A percentile compares a stretch with the other conserved stretches of the same genome.
phyloP scores from a whole-genome alignment of 2,888 invertebrate species.

The Helleia helle region DNA sequence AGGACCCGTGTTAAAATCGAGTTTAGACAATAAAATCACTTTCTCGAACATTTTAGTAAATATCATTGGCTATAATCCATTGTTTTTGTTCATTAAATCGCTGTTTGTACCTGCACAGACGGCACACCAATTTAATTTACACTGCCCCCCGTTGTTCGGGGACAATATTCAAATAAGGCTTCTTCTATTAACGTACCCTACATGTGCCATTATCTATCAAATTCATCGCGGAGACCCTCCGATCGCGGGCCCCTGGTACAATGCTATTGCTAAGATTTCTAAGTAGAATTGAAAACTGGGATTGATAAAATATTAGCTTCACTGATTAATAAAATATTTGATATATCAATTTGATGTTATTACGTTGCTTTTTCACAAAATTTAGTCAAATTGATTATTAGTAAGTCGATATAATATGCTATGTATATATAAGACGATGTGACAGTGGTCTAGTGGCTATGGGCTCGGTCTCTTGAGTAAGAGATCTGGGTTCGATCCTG shows the following conservation, averaged over 20 bases:
- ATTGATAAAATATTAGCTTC: background rate
- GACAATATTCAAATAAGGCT: slow-evolving; percentile 71
- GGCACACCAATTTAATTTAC: slow-evolving; percentile 58
- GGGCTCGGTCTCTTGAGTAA: too few species aligned
- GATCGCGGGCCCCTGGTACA: slow-evolving; percentile 23
- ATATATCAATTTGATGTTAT: too few species aligned
- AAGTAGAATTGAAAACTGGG: slow-evolving; percentile 12
- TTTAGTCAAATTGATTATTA: too few species aligned
- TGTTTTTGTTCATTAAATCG: slow-evolving; percentile 17
- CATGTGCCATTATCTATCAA: slow-evolving; percentile 59
- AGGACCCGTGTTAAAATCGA: too few species aligned
- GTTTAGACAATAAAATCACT: too few species aligned
- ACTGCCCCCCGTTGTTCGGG: slow-evolving; percentile 57
- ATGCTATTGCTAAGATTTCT: slow-evolving; percentile 25
- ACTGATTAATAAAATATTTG: background rate
- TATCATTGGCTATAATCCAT: background rate
- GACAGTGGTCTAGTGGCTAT: too few species aligned
- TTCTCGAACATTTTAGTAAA: too few species aligned
- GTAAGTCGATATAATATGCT: too few species aligned
- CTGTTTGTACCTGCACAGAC: slow-evolving; percentile 44
- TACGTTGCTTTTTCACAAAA: too few species aligned
- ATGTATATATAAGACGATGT: too few species aligned
- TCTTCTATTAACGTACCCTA: slow-evolving; percentile 66
- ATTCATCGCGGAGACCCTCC: slow-evolving; percentile 56
- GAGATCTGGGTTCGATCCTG: too few species aligned